Evolutionary conservation across 1,140 invertebrate genomes (phyloP), one percentile per base, ranked within the genome.

Genomic region (Parapsyche elsis): DNA sequence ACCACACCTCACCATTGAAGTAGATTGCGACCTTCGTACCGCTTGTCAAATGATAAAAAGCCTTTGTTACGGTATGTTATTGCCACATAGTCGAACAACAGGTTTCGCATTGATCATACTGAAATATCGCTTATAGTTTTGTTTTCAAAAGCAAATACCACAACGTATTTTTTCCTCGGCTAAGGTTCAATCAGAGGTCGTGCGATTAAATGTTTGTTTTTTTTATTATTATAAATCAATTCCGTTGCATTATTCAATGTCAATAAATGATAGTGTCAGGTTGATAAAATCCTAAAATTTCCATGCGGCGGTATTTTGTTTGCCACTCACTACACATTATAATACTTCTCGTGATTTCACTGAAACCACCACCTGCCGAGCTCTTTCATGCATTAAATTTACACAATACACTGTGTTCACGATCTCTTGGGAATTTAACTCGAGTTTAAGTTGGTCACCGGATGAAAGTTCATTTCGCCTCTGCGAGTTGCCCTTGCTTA

Each of bases 401-500:
- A 14, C 30, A 77, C 75, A 77, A 64, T 64, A 67, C 9, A 53
- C 74, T 14, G 10, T n/a, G 73, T 57, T 75, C 73, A 75, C 73
- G 73, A 75, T 75, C 23, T 75, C 73, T 75, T 75, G 73, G n/a
- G 73, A 57, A 75, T 75, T 57, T 30, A 12, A 75, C 24, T 30
- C 14, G 10, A 24, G 24, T 38, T 38, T 77, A 77, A 77, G 75
- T 77, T 67, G 75, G 75, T 67, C 75, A 77, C 19, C 57, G 24
- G 26, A 77, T 77, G 75, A 77, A 77, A 77, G 75, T 77, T 77
- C 74, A 38, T 53, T 49, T 76, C 46, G 73, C 73, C 46, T 23
- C 5, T 9, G n/a, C 16, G 38, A 45, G 30, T 73, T 46, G 46
- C 71, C 71, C 71, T 73, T 73, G 45, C 14, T 14, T 19, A 26